These are phyloP conservation scores for Antheraea yamamai DNA, from an alignment of 2,888 invertebrate species.

Conservation along the genomic window DNA sequence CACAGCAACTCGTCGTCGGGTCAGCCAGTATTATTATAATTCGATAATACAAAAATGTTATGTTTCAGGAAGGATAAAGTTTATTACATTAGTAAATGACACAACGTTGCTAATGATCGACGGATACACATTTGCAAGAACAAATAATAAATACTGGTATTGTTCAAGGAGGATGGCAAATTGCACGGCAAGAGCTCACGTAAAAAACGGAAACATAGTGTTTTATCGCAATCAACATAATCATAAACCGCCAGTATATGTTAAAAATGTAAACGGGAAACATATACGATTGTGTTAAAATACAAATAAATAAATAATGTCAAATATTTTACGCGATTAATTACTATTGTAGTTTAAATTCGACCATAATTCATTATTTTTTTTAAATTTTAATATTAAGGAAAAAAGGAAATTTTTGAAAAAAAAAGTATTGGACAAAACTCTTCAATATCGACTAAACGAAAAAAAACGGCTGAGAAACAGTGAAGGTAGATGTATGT, in stretches of 20 bases:
- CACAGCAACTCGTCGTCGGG: too few relatives aligned
- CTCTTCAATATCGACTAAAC: too few relatives aligned
- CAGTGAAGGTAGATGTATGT: too few relatives aligned
- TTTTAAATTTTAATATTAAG: not conserved
- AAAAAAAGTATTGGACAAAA: too few relatives aligned
- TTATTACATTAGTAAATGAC: conserved; percentile 31
- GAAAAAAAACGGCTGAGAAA: too few relatives aligned
- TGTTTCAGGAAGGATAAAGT: conserved; percentile 31
- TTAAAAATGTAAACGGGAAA: not conserved
- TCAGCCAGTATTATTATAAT: not conserved
- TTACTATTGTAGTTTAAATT: not conserved
- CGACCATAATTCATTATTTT: not conserved
- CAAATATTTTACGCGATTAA: not conserved
- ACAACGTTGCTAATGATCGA: conserved; percentile 34
- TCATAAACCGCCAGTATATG: not conserved
- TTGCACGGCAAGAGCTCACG: conserved; percentile 24
- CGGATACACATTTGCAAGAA: conserved; percentile 40
- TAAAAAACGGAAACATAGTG: not conserved
- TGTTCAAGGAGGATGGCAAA: conserved; percentile 35
- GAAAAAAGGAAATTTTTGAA: too few relatives aligned
- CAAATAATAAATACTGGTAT: conserved; percentile 33
- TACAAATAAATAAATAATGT: not conserved
- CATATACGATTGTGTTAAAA: not conserved
- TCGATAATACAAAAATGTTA: conserved; percentile 1
- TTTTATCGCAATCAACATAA: not conserved